These are phyloP conservation scores for Falcaria lacertinaria DNA, from an alignment of 2,888 invertebrate species.

Conservation along the genomic window DNA sequence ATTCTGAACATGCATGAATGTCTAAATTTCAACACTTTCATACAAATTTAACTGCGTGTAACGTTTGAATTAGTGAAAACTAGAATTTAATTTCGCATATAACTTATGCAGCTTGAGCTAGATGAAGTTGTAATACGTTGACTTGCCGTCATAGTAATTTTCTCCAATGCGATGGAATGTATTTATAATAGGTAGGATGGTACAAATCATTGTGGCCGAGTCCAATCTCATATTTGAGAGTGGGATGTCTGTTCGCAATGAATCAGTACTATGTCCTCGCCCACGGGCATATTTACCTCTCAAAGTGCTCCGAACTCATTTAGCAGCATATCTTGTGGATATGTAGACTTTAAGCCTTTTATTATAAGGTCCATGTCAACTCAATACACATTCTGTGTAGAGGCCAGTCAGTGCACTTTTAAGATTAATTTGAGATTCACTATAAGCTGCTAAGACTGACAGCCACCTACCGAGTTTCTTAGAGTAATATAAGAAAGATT, in stretches of 20 bases:
- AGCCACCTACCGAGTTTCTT: not conserved
- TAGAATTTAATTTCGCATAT: not conserved
- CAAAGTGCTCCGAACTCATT: conserved; percentile 45
- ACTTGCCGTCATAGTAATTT: not conserved
- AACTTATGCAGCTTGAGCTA: not conserved
- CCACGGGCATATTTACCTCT: conserved; percentile 62
- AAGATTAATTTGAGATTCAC: conserved; percentile 34
- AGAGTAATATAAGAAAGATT: too few relatives aligned
- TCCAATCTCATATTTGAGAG: conserved; percentile 40
- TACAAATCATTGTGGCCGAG: conserved; percentile 39
- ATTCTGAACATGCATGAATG: not conserved
- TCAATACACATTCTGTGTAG: conserved; percentile 23
- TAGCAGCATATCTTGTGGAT: conserved; percentile 22
- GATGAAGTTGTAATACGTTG: too few relatives aligned
- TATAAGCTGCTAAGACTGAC: conserved; percentile 24
- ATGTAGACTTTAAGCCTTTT: conserved; percentile 33
- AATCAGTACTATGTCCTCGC: conserved; percentile 61
- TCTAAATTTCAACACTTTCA: not conserved
- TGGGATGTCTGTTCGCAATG: conserved; percentile 55
- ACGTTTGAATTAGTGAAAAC: not conserved
- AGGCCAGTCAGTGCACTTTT: conserved; percentile 56
- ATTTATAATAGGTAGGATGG: conserved; percentile 9
- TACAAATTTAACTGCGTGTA: not conserved
- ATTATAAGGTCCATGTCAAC: conserved; percentile 30
- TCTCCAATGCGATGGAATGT: not conserved